Percentiles rank a stretch among this genome's conserved stretches.
phyloP scores from a whole-genome alignment of 2,888 invertebrate genomes.

The Ectemnius continuus region DNA sequence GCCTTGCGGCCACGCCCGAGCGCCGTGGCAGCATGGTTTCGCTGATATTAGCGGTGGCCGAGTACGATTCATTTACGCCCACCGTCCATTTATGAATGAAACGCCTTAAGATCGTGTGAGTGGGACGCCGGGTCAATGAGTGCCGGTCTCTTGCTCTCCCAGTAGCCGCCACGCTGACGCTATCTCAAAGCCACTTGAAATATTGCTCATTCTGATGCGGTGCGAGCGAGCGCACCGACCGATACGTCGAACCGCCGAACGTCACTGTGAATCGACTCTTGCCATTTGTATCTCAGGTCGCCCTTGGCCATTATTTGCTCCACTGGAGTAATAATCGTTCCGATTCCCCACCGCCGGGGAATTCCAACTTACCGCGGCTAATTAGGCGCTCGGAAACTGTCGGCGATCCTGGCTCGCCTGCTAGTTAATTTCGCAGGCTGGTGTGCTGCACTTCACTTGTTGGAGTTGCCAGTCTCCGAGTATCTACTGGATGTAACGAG shows the following conservation, averaged over 20 bases:
- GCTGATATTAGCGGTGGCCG: conserved; percentile 63
- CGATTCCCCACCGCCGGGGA: no score
- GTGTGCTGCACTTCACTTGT: no score
- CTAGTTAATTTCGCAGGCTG: no score
- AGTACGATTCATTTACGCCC: conserved; percentile 70
- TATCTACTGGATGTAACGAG: no score
- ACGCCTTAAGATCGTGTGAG: conserved; percentile 57
- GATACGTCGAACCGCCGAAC: conserved; percentile 25
- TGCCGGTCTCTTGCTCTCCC: conserved; percentile 41
- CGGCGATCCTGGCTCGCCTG: no score
- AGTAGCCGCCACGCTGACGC: conserved; percentile 62
- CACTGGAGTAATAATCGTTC: neutral
- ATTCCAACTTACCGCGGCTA: no score
- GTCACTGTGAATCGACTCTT: neutral
- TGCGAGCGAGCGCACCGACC: conserved; percentile 55
- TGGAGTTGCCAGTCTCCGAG: no score
- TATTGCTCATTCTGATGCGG: conserved; percentile 58
- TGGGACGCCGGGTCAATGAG: conserved; percentile 64
- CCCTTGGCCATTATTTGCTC: neutral
- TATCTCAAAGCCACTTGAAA: conserved; percentile 66
- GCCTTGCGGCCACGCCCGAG: conserved; percentile 56
- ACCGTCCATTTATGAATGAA: conserved; percentile 67
- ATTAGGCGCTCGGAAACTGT: no score
- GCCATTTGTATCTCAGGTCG: conserved; percentile 1
- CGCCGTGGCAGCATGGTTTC: conserved; percentile 45